Percentiles rank a stretch among this genome's conserved stretches.
These are phyloP conservation scores for Protobothrops flavoviridis DNA, from an alignment of 2,113 vertebrate genomes.

Conservation along the genomic window DNA sequence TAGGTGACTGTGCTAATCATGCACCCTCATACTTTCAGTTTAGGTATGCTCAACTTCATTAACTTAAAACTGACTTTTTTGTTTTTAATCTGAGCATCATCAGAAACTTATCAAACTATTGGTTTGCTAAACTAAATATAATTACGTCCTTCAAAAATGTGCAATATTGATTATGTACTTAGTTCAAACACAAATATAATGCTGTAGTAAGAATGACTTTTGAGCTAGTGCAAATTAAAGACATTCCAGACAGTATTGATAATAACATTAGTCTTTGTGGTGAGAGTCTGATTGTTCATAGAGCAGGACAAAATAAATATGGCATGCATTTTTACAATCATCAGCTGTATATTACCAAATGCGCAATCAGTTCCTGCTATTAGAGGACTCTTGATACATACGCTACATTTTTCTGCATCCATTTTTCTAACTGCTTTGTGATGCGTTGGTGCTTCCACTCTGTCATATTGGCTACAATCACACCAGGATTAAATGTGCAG, in stretches of 20 bases:
- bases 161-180: background rate
- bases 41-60: background rate
- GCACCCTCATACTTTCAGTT: background rate
- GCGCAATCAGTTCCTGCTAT: background rate
- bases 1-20: background rate
- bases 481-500: slow-evolving; percentile 95
- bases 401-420: slow-evolving; percentile 92
- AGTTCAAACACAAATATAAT: background rate
- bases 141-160: background rate
- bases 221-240: background rate
- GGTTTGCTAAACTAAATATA: background rate
- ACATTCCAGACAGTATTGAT: background rate
- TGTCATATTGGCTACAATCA: slow-evolving; percentile 88
- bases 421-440: slow-evolving; percentile 92
- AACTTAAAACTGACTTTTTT: background rate
- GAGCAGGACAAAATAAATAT: background rate
- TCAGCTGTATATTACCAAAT: background rate
- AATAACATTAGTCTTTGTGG: background rate
- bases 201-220: background rate
- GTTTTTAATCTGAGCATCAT: background rate
- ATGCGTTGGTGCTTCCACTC: slow-evolving; percentile 92
- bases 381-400: slow-evolving; percentile 48
- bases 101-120: background rate
- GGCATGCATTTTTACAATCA: background rate
- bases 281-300: slow-evolving; percentile 14